Base-by-base conservation (phyloP, 2,113 vertebrate genomes). In the Myrmophylax atrothorax region DNA sequence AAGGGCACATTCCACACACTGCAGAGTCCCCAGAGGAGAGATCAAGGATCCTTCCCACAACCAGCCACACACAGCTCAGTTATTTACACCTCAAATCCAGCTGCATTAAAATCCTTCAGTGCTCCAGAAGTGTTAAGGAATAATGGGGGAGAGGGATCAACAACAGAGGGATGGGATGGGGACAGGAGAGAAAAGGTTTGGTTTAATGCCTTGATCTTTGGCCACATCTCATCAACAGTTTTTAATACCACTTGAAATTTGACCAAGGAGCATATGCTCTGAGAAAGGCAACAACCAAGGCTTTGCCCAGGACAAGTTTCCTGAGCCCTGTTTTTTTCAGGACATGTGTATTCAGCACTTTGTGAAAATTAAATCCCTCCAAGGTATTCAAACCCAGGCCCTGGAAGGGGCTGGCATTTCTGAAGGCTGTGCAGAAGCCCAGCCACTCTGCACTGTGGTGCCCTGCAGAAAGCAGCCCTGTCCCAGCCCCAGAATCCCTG, bases 61-160 rank as follows among this genome's bases (percentile, higher is more conserved):
- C 17, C 87, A 95, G 93, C 78, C 81, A 91, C 89, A 90, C 82
- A 56, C 53, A 78, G 93, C 62, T 85, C 8, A 17, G 84, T 31
- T 89, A 91, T 87, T 69, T 88, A 87, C 89, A 96, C 91, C 92
- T 77, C 12, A 50, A 89, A 87, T 60, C 77, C 91, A 94, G 87
- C 70, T 80, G 77, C 74, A 82, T 16, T 53, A 8, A 87, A 87
- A 76, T 55, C 84, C 63, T 77, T 14, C 47, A 31, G 84, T 12
- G 67, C 59, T 67, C 69, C 74, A 52, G 7, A 80, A 68, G 82
- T 10, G 12, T 22, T 22, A 66, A 69, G 35, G 77, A 79, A 49
- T 13, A 82, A 77, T 0, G 9, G 12, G 14, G 25, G n/a, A 23
- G 40, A 31, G 18, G 47, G 78, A 56, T 0, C 14, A 14, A 52